Conservation (phyloP, 2,888 invertebrate genomes). For the Tupiocoris notatus region DNA sequence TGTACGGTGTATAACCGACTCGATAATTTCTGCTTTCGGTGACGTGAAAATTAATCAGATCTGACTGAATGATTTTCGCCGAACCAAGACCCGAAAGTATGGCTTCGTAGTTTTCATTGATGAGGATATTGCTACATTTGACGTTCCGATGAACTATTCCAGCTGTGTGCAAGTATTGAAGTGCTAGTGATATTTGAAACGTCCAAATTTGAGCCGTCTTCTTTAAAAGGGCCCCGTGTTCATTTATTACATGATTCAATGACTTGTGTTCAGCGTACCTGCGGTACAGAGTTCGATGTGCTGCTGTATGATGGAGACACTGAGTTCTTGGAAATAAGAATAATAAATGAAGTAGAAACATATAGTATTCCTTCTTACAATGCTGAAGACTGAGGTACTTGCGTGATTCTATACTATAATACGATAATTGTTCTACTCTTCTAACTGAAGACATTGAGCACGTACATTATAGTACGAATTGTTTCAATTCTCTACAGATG, state of each 20-base stretch:
- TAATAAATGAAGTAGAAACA: no score
- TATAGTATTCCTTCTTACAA: no score
- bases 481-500: no score
- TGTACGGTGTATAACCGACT: slow-evolving; percentile 7
- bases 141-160: slow-evolving; percentile 29
- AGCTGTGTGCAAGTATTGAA: slow-evolving; percentile 32
- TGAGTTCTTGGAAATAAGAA: no score
- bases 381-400: no score
- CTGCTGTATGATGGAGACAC: no score
- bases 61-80: slow-evolving; percentile 15
- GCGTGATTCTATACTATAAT: no score
- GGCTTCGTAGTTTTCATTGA: slow-evolving; percentile 13
- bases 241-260: not conserved
- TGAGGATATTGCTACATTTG: slow-evolving; percentile 32
- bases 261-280: slow-evolving; percentile 20
- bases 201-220: slow-evolving; percentile 24
- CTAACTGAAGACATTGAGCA: no score
- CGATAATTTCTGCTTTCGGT: slow-evolving; percentile 9
- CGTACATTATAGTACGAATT: no score
- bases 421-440: no score
- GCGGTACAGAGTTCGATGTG: no score
- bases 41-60: not conserved
- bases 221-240: not conserved
- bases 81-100: slow-evolving; percentile 18
- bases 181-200: slow-evolving; percentile 26